Evolutionary conservation across 2,113 vertebrate species (phyloP).

Genomic region (Petromus typicus): DNA sequence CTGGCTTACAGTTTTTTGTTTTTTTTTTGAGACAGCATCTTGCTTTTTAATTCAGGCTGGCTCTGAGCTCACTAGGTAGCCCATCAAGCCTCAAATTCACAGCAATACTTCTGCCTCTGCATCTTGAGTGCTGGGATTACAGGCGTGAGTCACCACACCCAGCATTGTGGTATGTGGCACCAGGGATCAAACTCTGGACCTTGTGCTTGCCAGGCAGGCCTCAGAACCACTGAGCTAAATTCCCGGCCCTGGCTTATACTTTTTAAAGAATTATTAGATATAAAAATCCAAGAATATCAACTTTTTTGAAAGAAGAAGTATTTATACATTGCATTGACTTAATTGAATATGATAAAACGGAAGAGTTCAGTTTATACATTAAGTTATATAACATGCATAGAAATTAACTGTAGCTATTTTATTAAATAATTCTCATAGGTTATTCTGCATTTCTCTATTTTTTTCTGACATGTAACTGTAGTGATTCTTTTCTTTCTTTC

Average conservation of each 20-base stretch:
- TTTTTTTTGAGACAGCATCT: too few species aligned
- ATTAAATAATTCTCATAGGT: background rate
- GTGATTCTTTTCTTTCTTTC: background rate
- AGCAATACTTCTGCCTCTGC: too few species aligned
- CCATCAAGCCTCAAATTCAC: too few species aligned
- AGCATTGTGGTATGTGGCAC: too few species aligned
- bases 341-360: background rate
- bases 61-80: too few species aligned
- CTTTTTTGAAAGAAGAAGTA: background rate
- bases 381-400: background rate
- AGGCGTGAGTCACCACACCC: too few species aligned
- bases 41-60: too few species aligned
- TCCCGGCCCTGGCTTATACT: background rate
- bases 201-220: too few species aligned
- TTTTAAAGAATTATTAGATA: background rate
- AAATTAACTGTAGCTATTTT: background rate
- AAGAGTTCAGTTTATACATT: too few species aligned
- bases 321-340: constrained; percentile 20
- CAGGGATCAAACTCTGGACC: too few species aligned
- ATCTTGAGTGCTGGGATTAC: too few species aligned
- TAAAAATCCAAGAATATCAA: background rate
- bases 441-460: background rate
- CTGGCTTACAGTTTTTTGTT: background rate
- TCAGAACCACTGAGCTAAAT: too few species aligned
- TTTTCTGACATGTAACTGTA: background rate